Percentiles rank a stretch among this genome's conserved stretches.
Evolutionary conservation across 2,797 vertebrate genomes (phyloP).

Genomic region (Hemitrygon akajei): DNA sequence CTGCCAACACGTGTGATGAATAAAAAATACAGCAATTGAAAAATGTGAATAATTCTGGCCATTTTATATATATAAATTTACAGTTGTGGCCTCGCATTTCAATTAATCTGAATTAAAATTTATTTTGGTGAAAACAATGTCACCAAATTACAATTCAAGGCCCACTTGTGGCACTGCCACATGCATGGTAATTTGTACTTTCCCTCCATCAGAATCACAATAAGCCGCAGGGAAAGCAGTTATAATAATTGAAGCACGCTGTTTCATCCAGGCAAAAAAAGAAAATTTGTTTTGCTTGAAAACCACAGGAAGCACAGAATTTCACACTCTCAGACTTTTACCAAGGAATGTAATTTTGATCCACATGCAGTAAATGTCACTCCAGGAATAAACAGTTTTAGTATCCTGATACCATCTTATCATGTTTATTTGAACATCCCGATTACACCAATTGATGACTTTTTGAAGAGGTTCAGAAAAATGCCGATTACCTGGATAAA

Average conservation of each 20-base stretch:
- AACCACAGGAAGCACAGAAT: background rate
- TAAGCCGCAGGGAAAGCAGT: background rate
- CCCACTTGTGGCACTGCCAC: background rate
- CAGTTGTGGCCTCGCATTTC: background rate
- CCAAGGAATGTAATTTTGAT: background rate
- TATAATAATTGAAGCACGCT: background rate
- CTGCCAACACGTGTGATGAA: background rate
- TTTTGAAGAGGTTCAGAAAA: background rate
- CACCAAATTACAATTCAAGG: conserved; percentile 6
- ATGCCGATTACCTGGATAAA: background rate
- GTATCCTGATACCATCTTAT: background rate
- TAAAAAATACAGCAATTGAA: background rate
- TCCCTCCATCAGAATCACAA: background rate
- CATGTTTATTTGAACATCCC: background rate
- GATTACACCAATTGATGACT: background rate
- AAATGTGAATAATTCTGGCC: background rate
- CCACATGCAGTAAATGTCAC: background rate
- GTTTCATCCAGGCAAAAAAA: background rate
- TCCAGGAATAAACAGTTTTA: background rate
- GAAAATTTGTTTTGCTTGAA: background rate
- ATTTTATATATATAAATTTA: background rate
- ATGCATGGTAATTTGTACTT: background rate
- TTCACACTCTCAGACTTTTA: background rate
- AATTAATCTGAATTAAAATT: background rate
- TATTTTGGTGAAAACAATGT: background rate